Conservation (phyloP, 2,797 vertebrate genomes). For the Bovichtus diacanthus region DNA sequence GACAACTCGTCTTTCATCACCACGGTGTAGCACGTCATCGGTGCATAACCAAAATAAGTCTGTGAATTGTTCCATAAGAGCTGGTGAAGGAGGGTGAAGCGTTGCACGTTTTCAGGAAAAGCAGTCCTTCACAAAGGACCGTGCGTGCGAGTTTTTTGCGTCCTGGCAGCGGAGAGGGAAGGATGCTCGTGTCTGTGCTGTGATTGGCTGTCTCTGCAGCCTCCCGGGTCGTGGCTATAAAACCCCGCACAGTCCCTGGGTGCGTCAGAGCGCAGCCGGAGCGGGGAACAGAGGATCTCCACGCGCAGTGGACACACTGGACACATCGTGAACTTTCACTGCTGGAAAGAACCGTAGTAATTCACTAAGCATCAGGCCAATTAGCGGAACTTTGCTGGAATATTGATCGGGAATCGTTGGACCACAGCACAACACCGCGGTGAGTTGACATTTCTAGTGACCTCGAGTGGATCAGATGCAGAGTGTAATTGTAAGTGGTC, state of each 20-base stretch:
- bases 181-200: slow-evolving; percentile 24
- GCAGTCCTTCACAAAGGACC: neutral
- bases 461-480: neutral
- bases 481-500: neutral
- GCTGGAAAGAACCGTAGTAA: neutral
- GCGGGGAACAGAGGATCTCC: neutral
- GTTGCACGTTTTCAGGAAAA: neutral
- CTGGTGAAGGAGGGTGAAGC: neutral
- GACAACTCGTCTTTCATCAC: slow-evolving; percentile 3
- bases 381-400: slow-evolving; percentile 46
- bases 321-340: neutral
- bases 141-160: neutral
- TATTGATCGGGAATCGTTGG: slow-evolving; percentile 38
- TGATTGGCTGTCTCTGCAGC: slow-evolving; percentile 72
- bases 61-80: neutral
- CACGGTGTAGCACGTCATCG: neutral
- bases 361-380: neutral
- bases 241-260: neutral
- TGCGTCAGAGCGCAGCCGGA: slow-evolving; percentile 37
- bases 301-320: neutral
- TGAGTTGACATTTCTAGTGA: slow-evolving; percentile 9
- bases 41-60: neutral
- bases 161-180: neutral
- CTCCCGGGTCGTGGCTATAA: slow-evolving; percentile 65
- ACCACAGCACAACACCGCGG: neutral